phyloP scores from a whole-genome alignment of 2,113 vertebrate genomes.

The Uria lomvia region DNA sequence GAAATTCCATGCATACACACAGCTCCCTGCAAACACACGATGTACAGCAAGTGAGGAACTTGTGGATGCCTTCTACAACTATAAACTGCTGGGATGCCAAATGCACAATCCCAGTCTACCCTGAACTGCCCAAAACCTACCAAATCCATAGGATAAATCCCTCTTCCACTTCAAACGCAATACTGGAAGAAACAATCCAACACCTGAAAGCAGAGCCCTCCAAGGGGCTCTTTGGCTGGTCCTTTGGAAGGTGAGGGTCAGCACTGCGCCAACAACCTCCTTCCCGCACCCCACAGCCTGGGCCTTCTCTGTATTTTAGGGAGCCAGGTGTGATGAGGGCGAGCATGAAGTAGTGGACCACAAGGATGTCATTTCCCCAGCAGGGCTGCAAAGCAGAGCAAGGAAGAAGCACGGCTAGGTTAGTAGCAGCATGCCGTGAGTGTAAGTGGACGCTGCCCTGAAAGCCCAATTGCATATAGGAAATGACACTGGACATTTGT shows the following conservation, averaged over 20 bases:
- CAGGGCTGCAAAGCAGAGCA: background rate
- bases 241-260: background rate
- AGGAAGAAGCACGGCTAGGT: background rate
- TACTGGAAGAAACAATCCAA: background rate
- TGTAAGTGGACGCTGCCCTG: background rate
- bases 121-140: background rate
- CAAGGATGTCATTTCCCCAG: background rate
- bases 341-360: background rate
- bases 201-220: background rate
- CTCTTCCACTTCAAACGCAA: background rate
- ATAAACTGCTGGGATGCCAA: background rate
- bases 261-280: background rate
- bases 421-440: background rate
- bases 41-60: fast-evolving
- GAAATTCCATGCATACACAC: background rate
- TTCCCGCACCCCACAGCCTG: background rate
- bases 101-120: background rate
- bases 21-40: background rate
- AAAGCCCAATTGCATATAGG: background rate
- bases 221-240: background rate
- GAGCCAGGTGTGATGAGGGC: background rate
- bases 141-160: background rate
- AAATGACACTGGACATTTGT: background rate
- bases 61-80: background rate
- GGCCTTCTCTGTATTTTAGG: background rate